Base-by-base conservation (phyloP, 2,888 invertebrate genomes). In the Silvanus unidentatus region DNA sequence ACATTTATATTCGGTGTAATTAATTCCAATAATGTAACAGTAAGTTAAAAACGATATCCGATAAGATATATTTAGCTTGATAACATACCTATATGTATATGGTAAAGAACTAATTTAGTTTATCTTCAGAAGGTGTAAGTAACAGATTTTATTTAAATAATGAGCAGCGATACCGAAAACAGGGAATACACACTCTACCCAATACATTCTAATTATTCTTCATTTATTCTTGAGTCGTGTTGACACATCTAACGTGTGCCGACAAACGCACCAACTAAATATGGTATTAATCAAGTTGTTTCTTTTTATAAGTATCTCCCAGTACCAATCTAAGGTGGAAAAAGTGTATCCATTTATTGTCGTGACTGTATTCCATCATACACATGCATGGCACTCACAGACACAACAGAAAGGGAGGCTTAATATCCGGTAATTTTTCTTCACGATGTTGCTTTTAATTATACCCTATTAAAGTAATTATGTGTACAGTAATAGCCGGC, bases 391-490 rank as follows among this genome's bases (percentile, higher is more conserved):
- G 32, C 32, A 44, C 46, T 14, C 37, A 6, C 15, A 10, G 37
- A 16, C 13, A 34, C 9, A 34, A 34, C 4, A 12, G 10, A 34
- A 13, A 38, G 15, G 15, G 15, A 13, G 15, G 13, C 12, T 38
- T 8, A 32, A 32, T 32, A 48, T 53, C 49, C 54, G 53, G 49
- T 49, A 57, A 60, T 60, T 54, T 54, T 45, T 32, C 32, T 44
- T 48, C 45, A 48, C 41, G 45, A 58, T 62, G 61, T 63, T 59
- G 58, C 51, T 59, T 58, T 60, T 63, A 62, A 63, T 63, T 63
- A 61, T 59, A 57, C 57, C 57, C 59, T 59, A 61, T 62, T 59
- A 55, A 53, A 58, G 57, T 59, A 61, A 63, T 62, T 60, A 59
- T 53, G 46, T 49, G 50, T 48, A 44, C 22, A 22, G 22, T 40